Base-by-base conservation (phyloP, 2,888 invertebrate genomes). In the Sphecodes monilicornis region DNA sequence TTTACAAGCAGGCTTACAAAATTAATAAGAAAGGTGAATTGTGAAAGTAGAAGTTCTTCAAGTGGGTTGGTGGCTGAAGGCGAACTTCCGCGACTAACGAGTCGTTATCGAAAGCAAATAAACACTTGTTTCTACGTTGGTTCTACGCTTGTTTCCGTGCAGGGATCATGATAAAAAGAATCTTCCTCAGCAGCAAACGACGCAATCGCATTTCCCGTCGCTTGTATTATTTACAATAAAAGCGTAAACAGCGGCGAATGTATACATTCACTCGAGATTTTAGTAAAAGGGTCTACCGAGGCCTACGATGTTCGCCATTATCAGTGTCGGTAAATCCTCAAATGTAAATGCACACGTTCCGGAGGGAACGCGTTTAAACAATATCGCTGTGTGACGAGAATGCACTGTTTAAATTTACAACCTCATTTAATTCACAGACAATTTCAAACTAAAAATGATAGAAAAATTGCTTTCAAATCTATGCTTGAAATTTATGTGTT, bases 81-180 rank as follows among this genome's bases (percentile, higher is more conserved):
- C 43, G 8, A 29, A 46, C 70, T 46, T 69, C 43, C 70, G 29
- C 22, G 46, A 3, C 43, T 16, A 29, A 22, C 43, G 13, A 26
- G 10, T 4, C 70, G 32, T 22, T 8, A 22, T 22, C 29, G 70
- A 70, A 43, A 46, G 70, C 46, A 46, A 70, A 46, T 70, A 70
- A 70, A 70, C 70, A 46, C 46, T 29, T 70, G 70, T 70, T 70
- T 70, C 69, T 70, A 70, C 46, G 70, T 32, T 32, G 46, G 32
- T 57, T 16, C 57, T 57, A 70, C 29, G 46, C 26, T 41, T 29
- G 29, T 43, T 29, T 22, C 10, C 46, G 16, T 4, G 46, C 29
- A 10, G 46, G 18, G 10, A 10, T 41, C 29, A 18, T 32, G 4
- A 29, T 46, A 46, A 46, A 70, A 69, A 68, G 22, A 43, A 18